Conservation (phyloP, 1,140 invertebrate genomes). For the Leptestheria dahalacensis region DNA sequence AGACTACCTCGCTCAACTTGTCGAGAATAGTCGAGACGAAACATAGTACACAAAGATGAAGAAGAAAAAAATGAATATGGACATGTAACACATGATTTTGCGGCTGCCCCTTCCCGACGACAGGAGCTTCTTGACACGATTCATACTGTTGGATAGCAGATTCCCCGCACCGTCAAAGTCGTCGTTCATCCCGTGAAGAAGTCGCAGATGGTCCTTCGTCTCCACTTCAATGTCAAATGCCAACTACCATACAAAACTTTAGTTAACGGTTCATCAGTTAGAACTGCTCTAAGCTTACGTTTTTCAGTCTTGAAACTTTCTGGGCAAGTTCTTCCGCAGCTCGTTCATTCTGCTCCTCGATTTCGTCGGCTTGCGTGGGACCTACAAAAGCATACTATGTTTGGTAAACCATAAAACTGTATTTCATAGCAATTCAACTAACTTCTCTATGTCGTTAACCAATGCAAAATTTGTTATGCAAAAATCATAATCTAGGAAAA, state of each 20-base stretch:
- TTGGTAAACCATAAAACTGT: neutral
- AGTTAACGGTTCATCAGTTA: neutral
- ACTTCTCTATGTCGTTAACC: no score
- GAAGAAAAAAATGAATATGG: conserved; percentile 8
- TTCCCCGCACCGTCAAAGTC: conserved; percentile 13
- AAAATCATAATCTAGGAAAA: neutral
- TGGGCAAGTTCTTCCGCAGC: conserved; percentile 9
- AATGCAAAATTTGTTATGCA: no score
- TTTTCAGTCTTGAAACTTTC: conserved; percentile 10
- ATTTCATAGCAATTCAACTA: no score
- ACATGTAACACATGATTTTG: conserved; percentile 9
- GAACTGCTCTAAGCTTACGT: neutral
- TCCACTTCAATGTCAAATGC: conserved; percentile 14
- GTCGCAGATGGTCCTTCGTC: conserved; percentile 8
- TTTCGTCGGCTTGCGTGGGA: conserved; percentile 6
- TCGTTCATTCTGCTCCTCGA: conserved; percentile 12
- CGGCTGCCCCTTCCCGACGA: conserved; percentile 6
- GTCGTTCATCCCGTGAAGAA: conserved; percentile 13
- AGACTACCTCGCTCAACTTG: neutral
- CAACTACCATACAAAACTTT: conserved; percentile 1
- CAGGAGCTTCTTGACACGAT: conserved; percentile 10
- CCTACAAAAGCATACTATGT: conserved; percentile 4
- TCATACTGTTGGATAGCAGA: conserved; percentile 7
- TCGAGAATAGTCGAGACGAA: neutral
- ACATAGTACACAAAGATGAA: conserved; percentile 13